Percentiles rank a stretch among this genome's conserved stretches.
These are phyloP conservation scores for Sylvilagus floridanus DNA, from an alignment of 2,797 vertebrate genomes.

Conservation along the genomic window DNA sequence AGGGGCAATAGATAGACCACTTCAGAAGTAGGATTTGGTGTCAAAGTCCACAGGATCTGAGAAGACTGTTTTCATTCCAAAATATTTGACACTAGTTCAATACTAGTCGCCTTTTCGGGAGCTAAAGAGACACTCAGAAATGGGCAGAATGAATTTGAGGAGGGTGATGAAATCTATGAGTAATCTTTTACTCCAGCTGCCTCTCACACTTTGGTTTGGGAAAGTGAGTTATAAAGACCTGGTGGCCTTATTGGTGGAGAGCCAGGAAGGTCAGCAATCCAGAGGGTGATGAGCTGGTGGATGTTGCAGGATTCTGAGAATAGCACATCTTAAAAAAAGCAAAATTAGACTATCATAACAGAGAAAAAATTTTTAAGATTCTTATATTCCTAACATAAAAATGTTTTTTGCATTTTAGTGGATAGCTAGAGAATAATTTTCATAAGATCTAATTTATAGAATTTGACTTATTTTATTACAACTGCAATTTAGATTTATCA, in stretches of 20 bases:
- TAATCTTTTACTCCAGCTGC: background rate
- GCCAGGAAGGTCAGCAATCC: background rate
- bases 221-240: background rate
- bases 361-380: background rate
- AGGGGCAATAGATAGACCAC: rapidly evolving
- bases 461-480: background rate
- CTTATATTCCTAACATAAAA: background rate
- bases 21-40: background rate
- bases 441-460: background rate
- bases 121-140: background rate
- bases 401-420: background rate
- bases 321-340: background rate
- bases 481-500: background rate
- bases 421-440: background rate
- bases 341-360: background rate
- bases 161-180: background rate
- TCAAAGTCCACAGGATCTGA: background rate
- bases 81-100: background rate
- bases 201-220: background rate
- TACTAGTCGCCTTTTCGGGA: background rate
- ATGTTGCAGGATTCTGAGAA: background rate
- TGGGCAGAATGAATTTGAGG: background rate
- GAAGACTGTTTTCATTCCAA: background rate
- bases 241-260: background rate
- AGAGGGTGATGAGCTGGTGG: background rate